Percentiles rank a stretch among this genome's conserved stretches.
Evolutionary conservation across 2,113 vertebrate genomes (phyloP).

Genomic region (Verasper variegatus): DNA sequence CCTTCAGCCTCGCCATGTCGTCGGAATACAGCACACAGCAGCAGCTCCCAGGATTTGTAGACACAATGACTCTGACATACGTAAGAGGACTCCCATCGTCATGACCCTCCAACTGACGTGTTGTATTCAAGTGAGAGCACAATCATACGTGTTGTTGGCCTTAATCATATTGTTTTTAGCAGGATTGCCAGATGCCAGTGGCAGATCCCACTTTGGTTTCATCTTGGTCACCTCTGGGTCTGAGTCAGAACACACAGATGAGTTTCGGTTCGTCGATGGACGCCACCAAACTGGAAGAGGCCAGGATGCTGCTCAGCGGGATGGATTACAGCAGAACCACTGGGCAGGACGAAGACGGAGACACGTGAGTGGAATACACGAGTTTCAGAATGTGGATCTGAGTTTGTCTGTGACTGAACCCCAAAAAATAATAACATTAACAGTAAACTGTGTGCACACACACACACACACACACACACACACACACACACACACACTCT

Average conservation of each 20-base stretch:
- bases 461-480: background rate
- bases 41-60: constrained; percentile 48
- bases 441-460: background rate
- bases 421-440: background rate
- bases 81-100: constrained; percentile 46
- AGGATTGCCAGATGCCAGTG: constrained; percentile 48
- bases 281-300: constrained; percentile 76
- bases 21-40: constrained; percentile 61
- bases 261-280: constrained; percentile 73
- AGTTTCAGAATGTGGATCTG: background rate
- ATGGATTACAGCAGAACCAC: constrained; percentile 84
- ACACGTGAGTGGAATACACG: constrained; percentile 77
- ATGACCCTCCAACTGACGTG: background rate
- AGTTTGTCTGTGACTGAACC: too few relatives aligned
- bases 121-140: too few relatives aligned
- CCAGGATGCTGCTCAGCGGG: constrained; percentile 79
- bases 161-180: constrained; percentile 6
- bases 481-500: too few relatives aligned
- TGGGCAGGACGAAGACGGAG: constrained; percentile 90
- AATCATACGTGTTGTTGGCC: background rate
- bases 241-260: constrained; percentile 38
- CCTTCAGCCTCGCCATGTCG: constrained; percentile 48
- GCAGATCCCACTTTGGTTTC: constrained; percentile 31
- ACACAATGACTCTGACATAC: constrained; percentile 42
- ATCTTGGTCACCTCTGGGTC: constrained; percentile 64